Evolutionary conservation across 2,113 vertebrate species (phyloP).

Genomic region (Forbesichthys papilliferus): DNA sequence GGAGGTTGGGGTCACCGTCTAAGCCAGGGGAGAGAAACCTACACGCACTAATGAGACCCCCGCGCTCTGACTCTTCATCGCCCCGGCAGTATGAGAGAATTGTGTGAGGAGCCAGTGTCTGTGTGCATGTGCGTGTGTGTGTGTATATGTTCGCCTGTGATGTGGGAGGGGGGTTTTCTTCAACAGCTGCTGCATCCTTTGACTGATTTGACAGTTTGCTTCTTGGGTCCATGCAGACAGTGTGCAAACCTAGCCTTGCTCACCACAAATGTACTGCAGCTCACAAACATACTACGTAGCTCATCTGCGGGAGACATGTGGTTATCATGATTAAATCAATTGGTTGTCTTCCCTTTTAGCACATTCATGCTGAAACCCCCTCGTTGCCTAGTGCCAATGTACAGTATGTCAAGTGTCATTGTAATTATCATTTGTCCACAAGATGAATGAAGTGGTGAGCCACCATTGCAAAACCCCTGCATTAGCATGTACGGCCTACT

Average conservation of each 20-base stretch:
- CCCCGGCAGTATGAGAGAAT: constrained; percentile 45
- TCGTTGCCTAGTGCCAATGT: neutral
- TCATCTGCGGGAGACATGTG: constrained; percentile 20
- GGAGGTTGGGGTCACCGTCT: constrained; percentile 60
- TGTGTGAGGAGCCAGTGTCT: constrained; percentile 28
- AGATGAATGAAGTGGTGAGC: no score
- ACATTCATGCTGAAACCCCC: neutral
- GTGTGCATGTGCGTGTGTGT: constrained; percentile 18
- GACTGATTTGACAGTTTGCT: constrained; percentile 57
- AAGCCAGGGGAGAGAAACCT: constrained; percentile 51
- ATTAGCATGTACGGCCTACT: no score
- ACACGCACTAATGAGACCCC: constrained; percentile 74
- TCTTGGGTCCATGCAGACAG: constrained; percentile 62
- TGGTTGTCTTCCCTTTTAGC: neutral
- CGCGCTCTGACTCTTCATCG: constrained; percentile 50
- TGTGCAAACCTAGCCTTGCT: constrained; percentile 59
- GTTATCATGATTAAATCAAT: constrained; percentile 29
- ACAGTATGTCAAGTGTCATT: neutral
- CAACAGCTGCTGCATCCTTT: constrained; percentile 65
- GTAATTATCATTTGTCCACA: no score
- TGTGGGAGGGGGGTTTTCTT: constrained; percentile 26
- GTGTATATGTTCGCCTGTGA: constrained; percentile 17
- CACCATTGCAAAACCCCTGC: no score
- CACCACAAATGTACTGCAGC: constrained; percentile 65
- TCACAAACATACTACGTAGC: no score